Base-by-base conservation (phyloP, 2,113 vertebrate genomes). In the Passer domesticus region DNA sequence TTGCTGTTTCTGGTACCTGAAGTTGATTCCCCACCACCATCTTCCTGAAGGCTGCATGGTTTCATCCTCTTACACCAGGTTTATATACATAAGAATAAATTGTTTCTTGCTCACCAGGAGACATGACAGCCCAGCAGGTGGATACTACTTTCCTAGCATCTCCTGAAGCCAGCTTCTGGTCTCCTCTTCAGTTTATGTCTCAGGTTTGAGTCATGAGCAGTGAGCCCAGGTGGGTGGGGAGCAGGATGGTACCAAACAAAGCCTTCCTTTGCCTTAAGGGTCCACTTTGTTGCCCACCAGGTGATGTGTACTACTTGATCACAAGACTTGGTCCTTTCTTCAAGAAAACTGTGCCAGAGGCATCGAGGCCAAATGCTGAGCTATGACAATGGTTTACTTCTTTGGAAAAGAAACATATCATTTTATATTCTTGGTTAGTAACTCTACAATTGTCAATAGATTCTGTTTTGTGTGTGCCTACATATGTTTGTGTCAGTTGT, bases 201-300 rank as follows among this genome's bases (percentile, higher is more conserved):
- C 16, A 37, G n/a, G 12, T 2, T 46, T 58, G 47, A n/a, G 7
- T 19, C 24, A 35, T 0, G 2, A 44, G 9, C 15, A 24, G 11
- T 0, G 2, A 47, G 18, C 25, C 11, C 8, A 56, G 12, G 23
- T 0, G 2, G 13, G 7, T 18, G 28, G 13, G 31, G 83, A 56
- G 37, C 5, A 78, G 68, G 23, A 37, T 10, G 16, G 2, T 11
- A 10, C 24, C 22, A 5, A 30, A n/a, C 16, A 8, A 6, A 72
- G 2, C 21, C 7, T 76, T n/a, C 23, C 23, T 35, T 16, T 70
- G 12, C 30, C 37, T 50, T 24, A 15, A 46, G 25, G 13, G 4
- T 41, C n/a, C n/a, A 2, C n/a, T 24, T 15, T 39, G 25, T 4
- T 21, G 4, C 20, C 19, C 35, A 15, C 13, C 18, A 16, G 8